phyloP scores from a whole-genome alignment of 2,888 invertebrate genomes.

The Xanthia icteritia region DNA sequence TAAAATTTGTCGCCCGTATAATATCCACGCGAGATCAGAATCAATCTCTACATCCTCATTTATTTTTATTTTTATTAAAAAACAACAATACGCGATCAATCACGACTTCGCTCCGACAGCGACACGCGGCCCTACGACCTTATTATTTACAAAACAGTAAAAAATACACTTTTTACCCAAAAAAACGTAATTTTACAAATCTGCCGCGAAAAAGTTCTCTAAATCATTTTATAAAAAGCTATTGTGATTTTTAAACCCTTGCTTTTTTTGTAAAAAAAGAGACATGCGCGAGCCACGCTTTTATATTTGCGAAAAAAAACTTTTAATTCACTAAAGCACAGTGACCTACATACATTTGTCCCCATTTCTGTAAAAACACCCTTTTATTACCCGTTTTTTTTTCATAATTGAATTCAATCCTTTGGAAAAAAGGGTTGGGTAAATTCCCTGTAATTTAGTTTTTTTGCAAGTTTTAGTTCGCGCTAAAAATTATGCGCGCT shows the following conservation, averaged over 20 bases:
- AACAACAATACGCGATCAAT: slow-evolving; percentile 82
- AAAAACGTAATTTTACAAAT: slow-evolving; percentile 83
- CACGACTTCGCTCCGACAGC: slow-evolving; percentile 78
- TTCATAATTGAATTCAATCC: slow-evolving; percentile 89
- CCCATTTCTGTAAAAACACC: slow-evolving; percentile 86
- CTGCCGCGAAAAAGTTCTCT: slow-evolving; percentile 78
- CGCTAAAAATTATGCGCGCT: slow-evolving; percentile 87
- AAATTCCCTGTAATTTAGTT: slow-evolving; percentile 84
- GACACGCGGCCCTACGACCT: slow-evolving; percentile 76
- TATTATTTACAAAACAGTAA: slow-evolving; percentile 73
- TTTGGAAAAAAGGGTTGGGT: slow-evolving; percentile 89
- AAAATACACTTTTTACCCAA: slow-evolving; percentile 74
- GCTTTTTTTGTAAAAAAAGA: slow-evolving; percentile 80
- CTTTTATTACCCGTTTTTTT: slow-evolving; percentile 82
- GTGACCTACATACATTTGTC: slow-evolving; percentile 87
- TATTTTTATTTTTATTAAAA: slow-evolving; percentile 68
- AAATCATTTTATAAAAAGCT: slow-evolving; percentile 88
- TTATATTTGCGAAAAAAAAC: slow-evolving; percentile 77
- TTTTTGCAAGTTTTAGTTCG: slow-evolving; percentile 84
- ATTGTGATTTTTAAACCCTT: slow-evolving; percentile 89
- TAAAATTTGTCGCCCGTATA: slow-evolving; percentile 50
- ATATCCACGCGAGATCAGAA: slow-evolving; percentile 43
- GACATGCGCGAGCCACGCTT: slow-evolving; percentile 86
- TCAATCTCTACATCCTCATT: slow-evolving; percentile 53
- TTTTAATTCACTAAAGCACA: slow-evolving; percentile 83